Percentiles rank a stretch among this genome's conserved stretches.
phyloP scores from a whole-genome alignment of 1,140 invertebrate species.

The Bilobella aurantiaca region DNA sequence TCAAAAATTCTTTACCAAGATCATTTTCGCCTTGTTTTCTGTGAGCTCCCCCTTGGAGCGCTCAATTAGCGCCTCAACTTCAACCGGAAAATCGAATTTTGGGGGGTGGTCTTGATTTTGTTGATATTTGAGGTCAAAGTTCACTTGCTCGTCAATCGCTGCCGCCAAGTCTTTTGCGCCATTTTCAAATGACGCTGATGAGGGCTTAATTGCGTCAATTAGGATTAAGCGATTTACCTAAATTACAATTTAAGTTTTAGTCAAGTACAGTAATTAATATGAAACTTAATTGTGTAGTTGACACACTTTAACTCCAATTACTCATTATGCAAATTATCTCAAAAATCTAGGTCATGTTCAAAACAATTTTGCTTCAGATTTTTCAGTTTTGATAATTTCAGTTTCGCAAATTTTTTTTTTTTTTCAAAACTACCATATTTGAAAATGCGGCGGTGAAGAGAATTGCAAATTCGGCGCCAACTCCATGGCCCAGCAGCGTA shows the following conservation, averaged over 20 bases:
- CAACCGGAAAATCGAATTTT: background rate
- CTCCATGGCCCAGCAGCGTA: background rate
- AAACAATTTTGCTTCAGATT: no score
- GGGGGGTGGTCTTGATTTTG: background rate
- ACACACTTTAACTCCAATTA: background rate
- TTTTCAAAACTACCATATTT: background rate
- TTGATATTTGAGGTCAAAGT: background rate
- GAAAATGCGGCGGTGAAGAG: background rate
- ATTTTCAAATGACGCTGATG: background rate
- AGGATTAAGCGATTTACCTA: slow-evolving; percentile 5
- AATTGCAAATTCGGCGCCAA: background rate
- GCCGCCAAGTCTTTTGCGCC: background rate
- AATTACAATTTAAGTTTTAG: no score
- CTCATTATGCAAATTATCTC: background rate
- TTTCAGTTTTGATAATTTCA: no score
- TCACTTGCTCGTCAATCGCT: background rate
- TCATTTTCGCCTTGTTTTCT: background rate
- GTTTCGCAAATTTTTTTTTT: background rate
- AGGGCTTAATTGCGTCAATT: background rate
- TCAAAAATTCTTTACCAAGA: no score
- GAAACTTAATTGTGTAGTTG: background rate
- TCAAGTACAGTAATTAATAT: background rate
- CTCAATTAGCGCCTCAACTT: background rate
- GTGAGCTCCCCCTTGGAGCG: background rate
- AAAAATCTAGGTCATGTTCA: no score